Percentiles rank a stretch among this genome's conserved stretches.
These are phyloP conservation scores for Morone saxatilis DNA, from an alignment of 2,113 vertebrate species.

Conservation along the genomic window DNA sequence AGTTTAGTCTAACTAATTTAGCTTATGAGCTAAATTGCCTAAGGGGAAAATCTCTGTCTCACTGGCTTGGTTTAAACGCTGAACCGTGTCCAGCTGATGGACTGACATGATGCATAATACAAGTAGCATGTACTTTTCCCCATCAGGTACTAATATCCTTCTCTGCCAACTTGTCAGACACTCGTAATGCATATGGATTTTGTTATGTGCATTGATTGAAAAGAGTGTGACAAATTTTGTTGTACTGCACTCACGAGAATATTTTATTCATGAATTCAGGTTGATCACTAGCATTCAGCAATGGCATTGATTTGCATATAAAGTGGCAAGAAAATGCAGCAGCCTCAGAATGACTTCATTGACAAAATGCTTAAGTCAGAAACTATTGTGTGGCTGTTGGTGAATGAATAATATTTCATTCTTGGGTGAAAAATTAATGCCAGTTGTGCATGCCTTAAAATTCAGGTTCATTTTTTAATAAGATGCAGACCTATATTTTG, in stretches of 20 bases:
- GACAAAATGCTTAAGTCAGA: slow-evolving; percentile 63
- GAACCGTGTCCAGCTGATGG: slow-evolving; percentile 36
- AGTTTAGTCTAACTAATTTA: slow-evolving; percentile 30
- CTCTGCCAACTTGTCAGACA: slow-evolving; percentile 55
- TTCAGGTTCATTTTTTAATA: slow-evolving; percentile 11
- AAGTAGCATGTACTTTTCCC: slow-evolving; percentile 39
- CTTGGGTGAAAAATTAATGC: slow-evolving; percentile 34
- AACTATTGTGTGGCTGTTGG: slow-evolving; percentile 43
- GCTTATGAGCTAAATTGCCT: slow-evolving; percentile 21
- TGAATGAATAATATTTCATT: slow-evolving; percentile 51
- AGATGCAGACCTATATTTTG: slow-evolving; percentile 8
- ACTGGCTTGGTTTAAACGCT: slow-evolving; percentile 17
- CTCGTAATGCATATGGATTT: slow-evolving; percentile 25
- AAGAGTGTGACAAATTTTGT: slow-evolving; percentile 39
- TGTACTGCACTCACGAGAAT: slow-evolving; percentile 39
- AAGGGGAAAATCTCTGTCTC: slow-evolving; percentile 7
- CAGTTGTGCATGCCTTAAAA: neutral
- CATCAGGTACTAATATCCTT: slow-evolving; percentile 48
- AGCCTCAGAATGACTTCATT: slow-evolving; percentile 60
- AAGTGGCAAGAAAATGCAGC: slow-evolving; percentile 71
- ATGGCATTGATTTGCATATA: slow-evolving; percentile 80
- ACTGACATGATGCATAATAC: slow-evolving; percentile 26
- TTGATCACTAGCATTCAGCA: slow-evolving; percentile 69
- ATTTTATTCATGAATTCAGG: slow-evolving; percentile 76
- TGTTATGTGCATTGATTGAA: slow-evolving; percentile 49